Conservation (phyloP, 2,113 vertebrate genomes). For the Agapornis roseicollis region DNA sequence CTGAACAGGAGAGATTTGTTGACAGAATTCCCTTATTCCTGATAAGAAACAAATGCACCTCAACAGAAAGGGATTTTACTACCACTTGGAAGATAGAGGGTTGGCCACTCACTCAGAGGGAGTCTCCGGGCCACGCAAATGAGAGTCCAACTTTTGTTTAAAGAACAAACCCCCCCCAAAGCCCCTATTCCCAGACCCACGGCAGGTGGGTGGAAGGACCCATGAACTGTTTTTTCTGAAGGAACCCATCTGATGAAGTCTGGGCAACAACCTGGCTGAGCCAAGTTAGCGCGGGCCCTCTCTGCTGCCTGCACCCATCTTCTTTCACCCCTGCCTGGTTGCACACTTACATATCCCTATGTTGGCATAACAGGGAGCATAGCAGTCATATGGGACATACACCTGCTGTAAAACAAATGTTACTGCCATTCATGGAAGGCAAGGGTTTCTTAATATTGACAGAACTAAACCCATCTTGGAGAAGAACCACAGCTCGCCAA, state of each 20-base stretch:
- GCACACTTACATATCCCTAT: not conserved
- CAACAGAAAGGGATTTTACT: not conserved
- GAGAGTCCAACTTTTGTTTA: not conserved
- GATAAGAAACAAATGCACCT: not conserved
- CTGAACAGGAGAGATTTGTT: not conserved
- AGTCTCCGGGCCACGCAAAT: not conserved
- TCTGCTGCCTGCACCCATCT: rapidly evolving
- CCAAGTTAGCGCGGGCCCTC: not conserved
- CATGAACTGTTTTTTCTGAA: not conserved
- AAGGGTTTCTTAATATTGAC: not conserved
- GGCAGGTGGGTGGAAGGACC: not conserved
- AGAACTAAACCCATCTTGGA: not conserved
- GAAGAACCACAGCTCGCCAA: not conserved
- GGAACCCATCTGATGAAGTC: not conserved
- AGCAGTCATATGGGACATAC: not conserved
- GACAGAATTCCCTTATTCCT: not conserved
- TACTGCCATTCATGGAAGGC: not conserved
- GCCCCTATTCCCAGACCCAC: not conserved
- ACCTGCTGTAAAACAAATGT: not conserved
- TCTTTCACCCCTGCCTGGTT: not conserved
- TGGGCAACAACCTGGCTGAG: not conserved
- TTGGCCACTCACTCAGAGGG: not conserved
- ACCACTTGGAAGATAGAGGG: not conserved
- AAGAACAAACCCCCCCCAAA: not conserved
- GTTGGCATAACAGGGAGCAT: not conserved